Percentiles rank a stretch among this genome's conserved stretches.
These are phyloP conservation scores for Theonella swinhoei DNA, from an alignment of 37 sponge, comb jelly and placozoan species.

Conservation along the genomic window DNA sequence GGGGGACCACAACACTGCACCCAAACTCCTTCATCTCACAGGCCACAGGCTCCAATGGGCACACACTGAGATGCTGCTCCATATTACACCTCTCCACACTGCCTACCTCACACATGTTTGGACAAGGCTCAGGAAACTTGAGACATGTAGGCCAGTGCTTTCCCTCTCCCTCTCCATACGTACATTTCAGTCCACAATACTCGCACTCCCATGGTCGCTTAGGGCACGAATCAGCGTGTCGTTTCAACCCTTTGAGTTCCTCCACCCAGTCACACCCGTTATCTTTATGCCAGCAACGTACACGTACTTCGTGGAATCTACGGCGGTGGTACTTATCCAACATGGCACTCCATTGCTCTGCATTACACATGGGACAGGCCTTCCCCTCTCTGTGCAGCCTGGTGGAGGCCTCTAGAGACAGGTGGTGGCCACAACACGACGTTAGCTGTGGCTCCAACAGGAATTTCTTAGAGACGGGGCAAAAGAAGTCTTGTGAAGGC, in stretches of 20 bases:
- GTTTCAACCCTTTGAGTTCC: background rate
- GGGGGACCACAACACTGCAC: conserved; percentile 25
- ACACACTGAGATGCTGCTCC: conserved; percentile 29
- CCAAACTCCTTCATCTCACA: conserved; percentile 42
- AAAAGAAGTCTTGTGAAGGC: background rate
- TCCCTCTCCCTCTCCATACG: conserved; percentile 1
- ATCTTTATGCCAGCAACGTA: conserved; percentile 15
- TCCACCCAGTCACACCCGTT: conserved; percentile 61
- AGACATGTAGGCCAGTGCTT: conserved; percentile 21
- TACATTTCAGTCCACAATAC: conserved; percentile 26
- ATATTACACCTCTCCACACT: conserved; percentile 13
- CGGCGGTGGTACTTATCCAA: conserved; percentile 28
- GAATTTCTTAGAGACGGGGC: background rate
- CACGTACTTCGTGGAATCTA: conserved; percentile 8
- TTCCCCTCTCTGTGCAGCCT: background rate
- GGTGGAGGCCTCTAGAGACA: background rate
- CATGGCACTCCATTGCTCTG: background rate
- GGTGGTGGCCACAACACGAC: background rate
- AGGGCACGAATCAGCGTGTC: conserved; percentile 24
- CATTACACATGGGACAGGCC: background rate
- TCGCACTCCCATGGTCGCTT: conserved; percentile 34
- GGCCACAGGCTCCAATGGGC: conserved; percentile 25
- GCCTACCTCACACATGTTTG: conserved; percentile 23
- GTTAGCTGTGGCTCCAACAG: background rate
- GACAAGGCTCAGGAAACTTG: conserved; percentile 31